Evolutionary conservation across 2,797 vertebrate genomes (phyloP).

Genomic region (Cossypha dichroa): DNA sequence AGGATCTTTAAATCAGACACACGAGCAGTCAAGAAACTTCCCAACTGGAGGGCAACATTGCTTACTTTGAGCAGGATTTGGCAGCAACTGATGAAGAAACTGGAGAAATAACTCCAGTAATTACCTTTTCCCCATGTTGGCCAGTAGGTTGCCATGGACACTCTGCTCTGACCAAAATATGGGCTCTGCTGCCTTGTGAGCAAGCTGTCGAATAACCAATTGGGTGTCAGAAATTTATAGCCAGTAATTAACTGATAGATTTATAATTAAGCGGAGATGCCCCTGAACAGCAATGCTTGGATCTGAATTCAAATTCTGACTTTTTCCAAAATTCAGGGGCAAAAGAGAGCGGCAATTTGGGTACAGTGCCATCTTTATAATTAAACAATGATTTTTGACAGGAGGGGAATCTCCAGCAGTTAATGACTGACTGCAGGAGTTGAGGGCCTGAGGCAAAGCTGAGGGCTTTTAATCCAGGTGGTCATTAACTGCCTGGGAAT

Average conservation of each 20-base stretch:
- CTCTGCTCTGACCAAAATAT: neutral
- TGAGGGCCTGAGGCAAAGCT: slow-evolving; percentile 65
- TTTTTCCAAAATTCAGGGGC: slow-evolving; percentile 46
- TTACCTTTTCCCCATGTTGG: slow-evolving; percentile 12
- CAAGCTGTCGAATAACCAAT: slow-evolving; percentile 13
- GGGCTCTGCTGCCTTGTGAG: neutral
- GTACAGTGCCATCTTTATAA: slow-evolving; percentile 65
- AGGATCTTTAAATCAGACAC: neutral
- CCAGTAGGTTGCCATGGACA: slow-evolving; percentile 32
- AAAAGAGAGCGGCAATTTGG: neutral
- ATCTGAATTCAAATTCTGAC: slow-evolving; percentile 33
- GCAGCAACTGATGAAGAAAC: neutral
- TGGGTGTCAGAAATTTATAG: slow-evolving; percentile 33
- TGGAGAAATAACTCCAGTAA: slow-evolving; percentile 17
- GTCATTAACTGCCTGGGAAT: slow-evolving; percentile 72
- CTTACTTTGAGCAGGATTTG: neutral
- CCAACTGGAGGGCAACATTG: neutral
- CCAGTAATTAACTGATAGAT: slow-evolving; percentile 43
- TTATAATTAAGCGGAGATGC: slow-evolving; percentile 47
- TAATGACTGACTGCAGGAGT: slow-evolving; percentile 72
- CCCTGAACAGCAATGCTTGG: slow-evolving; percentile 1
- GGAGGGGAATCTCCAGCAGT: slow-evolving; percentile 65
- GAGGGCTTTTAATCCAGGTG: slow-evolving; percentile 72
- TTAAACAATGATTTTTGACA: slow-evolving; percentile 72
- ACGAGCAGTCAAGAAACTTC: neutral